Conservation (phyloP, 2,797 vertebrate genomes). For the Coracias cyanogaster region DNA sequence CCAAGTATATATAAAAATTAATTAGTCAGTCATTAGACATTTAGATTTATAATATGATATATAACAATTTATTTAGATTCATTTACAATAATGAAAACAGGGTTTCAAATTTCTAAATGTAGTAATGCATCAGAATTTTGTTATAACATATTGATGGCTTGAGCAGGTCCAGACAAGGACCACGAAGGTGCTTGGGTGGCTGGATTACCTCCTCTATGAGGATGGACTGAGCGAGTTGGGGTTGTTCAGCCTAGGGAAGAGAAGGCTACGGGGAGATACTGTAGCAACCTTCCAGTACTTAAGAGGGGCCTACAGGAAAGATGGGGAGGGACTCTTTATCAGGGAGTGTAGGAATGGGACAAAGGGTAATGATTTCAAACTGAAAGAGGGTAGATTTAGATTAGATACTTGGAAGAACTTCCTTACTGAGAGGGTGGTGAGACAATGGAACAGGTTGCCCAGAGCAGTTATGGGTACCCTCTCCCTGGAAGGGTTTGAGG, state of each 20-base stretch:
- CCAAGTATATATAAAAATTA: no score
- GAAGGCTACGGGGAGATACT: no score
- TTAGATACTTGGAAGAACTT: not conserved
- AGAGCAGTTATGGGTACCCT: not conserved
- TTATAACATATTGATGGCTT: not conserved
- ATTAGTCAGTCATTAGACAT: no score
- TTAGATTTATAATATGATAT: no score
- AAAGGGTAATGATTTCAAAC: not conserved
- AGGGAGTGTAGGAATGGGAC: not conserved
- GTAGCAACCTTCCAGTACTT: not conserved
- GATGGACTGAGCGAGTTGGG: not conserved
- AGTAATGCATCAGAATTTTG: not conserved
- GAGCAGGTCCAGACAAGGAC: not conserved
- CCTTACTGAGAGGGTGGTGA: no score
- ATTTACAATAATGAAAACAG: not conserved
- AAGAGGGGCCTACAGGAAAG: not conserved
- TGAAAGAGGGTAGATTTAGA: not conserved
- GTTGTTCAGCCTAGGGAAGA: no score
- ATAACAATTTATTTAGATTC: not conserved
- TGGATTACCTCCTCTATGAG: not conserved
- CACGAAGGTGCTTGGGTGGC: not conserved
- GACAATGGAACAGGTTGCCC: not conserved
- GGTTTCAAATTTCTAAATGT: not conserved
- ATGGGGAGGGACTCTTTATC: not conserved
- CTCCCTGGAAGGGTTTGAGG: not conserved